These are phyloP conservation scores for Gopherus evgoodei DNA, from an alignment of 2,113 vertebrate genomes.

Conservation along the genomic window DNA sequence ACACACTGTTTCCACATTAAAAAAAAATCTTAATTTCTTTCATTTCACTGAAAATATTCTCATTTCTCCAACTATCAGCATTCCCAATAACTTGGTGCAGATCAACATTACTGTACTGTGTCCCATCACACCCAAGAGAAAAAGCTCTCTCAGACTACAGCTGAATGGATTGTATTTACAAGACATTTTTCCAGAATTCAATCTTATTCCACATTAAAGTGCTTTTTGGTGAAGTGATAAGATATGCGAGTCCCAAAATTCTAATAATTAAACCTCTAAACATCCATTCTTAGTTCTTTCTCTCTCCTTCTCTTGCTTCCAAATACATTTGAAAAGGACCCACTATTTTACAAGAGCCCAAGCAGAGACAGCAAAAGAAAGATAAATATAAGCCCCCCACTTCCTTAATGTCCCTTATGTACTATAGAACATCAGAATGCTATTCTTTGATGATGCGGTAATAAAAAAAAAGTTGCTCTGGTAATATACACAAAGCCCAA, in stretches of 20 bases:
- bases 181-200: not conserved
- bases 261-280: not conserved
- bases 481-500: slow-evolving; percentile 67
- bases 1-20: not conserved
- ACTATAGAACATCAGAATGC: slow-evolving; percentile 53
- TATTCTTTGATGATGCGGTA: slow-evolving; percentile 68
- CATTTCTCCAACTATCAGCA: not conserved
- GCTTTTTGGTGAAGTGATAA: not conserved
- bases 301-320: not conserved
- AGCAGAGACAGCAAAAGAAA: slow-evolving; percentile 15
- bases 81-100: slow-evolving; percentile 19
- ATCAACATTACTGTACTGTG: not conserved
- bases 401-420: slow-evolving; percentile 31
- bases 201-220: not conserved
- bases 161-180: not conserved
- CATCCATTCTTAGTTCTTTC: not conserved
- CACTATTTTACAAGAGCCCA: not conserved
- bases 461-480: slow-evolving; percentile 69
- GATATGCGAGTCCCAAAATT: not conserved
- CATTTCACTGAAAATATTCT: not conserved
- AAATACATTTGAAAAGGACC: not conserved
- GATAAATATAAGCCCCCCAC: not conserved
- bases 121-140: not conserved
- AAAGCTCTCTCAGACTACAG: not conserved
- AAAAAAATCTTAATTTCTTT: not conserved